Percentiles rank a stretch among this genome's conserved stretches.
phyloP scores from a whole-genome alignment of 2,797 vertebrate species.

The Carcharodon carcharias region DNA sequence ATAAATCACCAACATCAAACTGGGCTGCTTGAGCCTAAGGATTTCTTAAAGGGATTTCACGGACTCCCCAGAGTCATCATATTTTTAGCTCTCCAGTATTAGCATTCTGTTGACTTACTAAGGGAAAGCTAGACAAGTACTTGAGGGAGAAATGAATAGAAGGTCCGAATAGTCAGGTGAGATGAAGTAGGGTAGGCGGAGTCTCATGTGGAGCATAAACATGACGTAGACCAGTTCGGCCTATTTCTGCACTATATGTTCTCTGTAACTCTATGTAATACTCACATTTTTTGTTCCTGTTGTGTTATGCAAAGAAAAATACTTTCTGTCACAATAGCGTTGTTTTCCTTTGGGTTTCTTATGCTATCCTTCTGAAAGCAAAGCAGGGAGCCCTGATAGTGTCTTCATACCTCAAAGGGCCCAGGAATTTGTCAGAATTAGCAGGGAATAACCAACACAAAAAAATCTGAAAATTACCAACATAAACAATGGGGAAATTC shows the following conservation, averaged over 20 bases:
- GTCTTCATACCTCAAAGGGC: no score
- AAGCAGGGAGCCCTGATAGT: no score
- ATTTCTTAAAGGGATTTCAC: not conserved
- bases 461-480: no score
- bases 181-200: not conserved
- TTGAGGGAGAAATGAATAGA: not conserved
- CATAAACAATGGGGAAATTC: not conserved
- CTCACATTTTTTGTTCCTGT: not conserved
- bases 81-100: not conserved
- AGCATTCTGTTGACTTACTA: not conserved
- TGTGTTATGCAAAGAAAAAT: not conserved
- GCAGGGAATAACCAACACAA: no score
- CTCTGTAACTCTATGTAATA: not conserved
- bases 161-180: not conserved
- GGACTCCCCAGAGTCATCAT: not conserved
- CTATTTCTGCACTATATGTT: not conserved
- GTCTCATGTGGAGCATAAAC: not conserved
- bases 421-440: no score
- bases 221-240: not conserved
- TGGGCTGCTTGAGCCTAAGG: not conserved
- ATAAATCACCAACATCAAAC: not conserved
- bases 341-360: not conserved
- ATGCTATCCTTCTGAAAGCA: not conserved
- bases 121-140: not conserved
- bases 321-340: not conserved